Evolutionary conservation across 2,113 vertebrate species (phyloP), one percentile per base, ranked within the genome.

Genomic region (Oreotrochilus melanogaster): DNA sequence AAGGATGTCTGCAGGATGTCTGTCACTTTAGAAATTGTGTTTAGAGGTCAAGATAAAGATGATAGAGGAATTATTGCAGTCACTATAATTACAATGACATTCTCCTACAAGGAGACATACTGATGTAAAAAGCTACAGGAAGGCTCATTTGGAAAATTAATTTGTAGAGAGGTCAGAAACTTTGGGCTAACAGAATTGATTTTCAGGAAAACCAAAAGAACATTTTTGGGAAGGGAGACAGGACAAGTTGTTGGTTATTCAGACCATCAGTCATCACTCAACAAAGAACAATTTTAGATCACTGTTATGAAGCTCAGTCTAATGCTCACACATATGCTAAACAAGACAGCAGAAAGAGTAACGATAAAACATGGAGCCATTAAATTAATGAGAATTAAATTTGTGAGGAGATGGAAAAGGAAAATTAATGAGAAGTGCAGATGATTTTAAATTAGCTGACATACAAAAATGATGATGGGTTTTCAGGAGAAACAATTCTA

Each of bases 121-220:
- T 57, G 65, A 30, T 54, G 31, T 45, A 86, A 66, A 86, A 92
- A 71, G 48, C 75, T 86, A 66, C 33, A 67, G 60, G 35, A 84
- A 92, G 18, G 39, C 27, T 93, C 24, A 21, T 78, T 84, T 81
- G 13, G 39, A 93, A 96, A 95, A 92, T 67, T 70, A 74, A 84
- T 84, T 21, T 51, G 18, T 45, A 78, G 28, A 62, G 30, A 74
- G 39, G 80, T 25, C n/a, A 81, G 57, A 86, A 91, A 91, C 69
- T 64, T 76, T 28, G 24, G 42, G 15, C 48, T 75, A 78, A 54
- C 9, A 61, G 78, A 71, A 91, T 72, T 56, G 78, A 54, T 80
- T 91, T 81, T 69, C 35, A 81, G 51, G 39, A 91, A 92, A 86
- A 84, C 2, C 28, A 74, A 54, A 57, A 78, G 14, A 86, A 86